Percentiles rank a stretch among this genome's conserved stretches.
Conservation (phyloP, 64 coral and sea anemone genomes). For the Montipora efflorescens region DNA sequence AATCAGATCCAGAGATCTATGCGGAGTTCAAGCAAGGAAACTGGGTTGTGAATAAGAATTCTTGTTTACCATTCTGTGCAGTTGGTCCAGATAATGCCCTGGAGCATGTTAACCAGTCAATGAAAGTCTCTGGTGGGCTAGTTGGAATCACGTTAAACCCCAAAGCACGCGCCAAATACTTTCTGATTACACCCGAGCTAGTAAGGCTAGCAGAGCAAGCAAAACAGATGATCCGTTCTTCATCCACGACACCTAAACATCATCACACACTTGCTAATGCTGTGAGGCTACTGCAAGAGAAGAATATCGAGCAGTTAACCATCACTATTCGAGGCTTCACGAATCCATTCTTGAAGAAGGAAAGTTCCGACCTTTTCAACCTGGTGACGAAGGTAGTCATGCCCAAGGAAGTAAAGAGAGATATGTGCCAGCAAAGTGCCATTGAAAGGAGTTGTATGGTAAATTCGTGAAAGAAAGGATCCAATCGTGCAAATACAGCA, state of each 20-base stretch:
- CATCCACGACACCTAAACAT: not conserved
- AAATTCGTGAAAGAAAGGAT: too few species aligned
- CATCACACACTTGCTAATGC: constrained; percentile 19
- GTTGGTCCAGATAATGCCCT: too few species aligned
- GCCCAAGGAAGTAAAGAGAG: constrained; percentile 24
- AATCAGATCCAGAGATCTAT: too few species aligned
- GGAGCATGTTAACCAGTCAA: not conserved
- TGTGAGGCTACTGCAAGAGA: constrained; percentile 11
- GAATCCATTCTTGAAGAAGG: constrained; percentile 44
- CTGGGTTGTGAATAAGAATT: too few species aligned
- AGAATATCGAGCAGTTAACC: constrained; percentile 23
- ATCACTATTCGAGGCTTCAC: constrained; percentile 29
- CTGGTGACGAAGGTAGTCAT: constrained; percentile 59
- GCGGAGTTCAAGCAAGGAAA: too few species aligned
- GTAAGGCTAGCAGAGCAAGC: constrained; percentile 44
- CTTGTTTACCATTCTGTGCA: too few species aligned
- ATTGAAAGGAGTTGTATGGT: too few species aligned
- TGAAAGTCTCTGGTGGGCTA: too few species aligned
- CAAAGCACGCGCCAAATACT: not conserved
- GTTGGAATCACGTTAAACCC: too few species aligned
- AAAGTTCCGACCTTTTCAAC: constrained; percentile 60
- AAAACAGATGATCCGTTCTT: constrained; percentile 31
- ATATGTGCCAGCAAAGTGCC: not conserved
- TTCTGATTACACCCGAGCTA: constrained; percentile 26
- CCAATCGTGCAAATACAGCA: too few species aligned